Evolutionary conservation across 2,797 vertebrate species (phyloP).

Genomic region (Hapalemur alaotrensis): DNA sequence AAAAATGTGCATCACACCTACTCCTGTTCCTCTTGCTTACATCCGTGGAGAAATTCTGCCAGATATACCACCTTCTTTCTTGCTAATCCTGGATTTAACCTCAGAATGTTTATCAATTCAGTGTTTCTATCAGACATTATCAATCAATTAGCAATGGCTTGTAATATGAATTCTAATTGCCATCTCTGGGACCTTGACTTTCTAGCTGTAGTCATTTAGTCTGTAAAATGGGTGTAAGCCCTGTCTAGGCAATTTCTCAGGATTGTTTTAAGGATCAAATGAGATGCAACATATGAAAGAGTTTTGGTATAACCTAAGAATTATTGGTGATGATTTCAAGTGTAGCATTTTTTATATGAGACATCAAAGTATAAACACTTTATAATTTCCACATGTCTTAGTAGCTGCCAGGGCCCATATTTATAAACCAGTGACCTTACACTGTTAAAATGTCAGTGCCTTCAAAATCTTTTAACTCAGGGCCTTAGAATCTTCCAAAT

Average conservation of each 20-base stretch:
- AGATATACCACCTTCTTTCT: neutral
- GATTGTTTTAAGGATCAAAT: neutral
- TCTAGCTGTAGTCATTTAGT: neutral
- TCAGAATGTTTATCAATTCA: neutral
- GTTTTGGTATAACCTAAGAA: neutral
- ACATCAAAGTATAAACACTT: neutral
- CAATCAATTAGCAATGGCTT: neutral
- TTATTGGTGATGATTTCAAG: neutral
- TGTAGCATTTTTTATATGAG: neutral
- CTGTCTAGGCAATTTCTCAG: neutral
- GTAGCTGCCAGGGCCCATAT: neutral
- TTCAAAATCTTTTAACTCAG: slow-evolving; percentile 26
- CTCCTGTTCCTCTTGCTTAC: neutral
- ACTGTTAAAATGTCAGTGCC: neutral
- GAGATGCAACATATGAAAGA: neutral
- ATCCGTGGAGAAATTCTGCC: neutral
- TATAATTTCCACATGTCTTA: neutral
- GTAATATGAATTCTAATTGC: neutral
- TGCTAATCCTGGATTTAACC: neutral
- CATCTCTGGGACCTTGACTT: neutral
- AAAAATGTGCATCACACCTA: neutral
- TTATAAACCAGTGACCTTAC: neutral
- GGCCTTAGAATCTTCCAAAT: neutral
- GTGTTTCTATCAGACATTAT: neutral
- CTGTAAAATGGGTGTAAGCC: neutral